Evolutionary conservation across 2,888 invertebrate genomes (phyloP).

Genomic region (Phaedon cochleariae): DNA sequence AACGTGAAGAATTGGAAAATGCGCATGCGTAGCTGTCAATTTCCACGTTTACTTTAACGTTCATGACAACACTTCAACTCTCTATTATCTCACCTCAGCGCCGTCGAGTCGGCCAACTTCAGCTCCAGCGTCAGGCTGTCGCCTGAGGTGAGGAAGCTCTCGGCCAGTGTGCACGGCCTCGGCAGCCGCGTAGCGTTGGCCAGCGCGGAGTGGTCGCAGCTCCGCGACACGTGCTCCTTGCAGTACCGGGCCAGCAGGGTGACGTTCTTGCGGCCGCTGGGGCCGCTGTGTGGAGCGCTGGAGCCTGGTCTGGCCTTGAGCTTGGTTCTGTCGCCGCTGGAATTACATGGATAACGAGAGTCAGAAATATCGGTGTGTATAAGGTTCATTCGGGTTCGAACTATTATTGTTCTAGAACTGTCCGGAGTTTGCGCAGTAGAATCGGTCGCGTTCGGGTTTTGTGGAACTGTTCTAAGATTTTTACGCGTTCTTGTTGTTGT

Average conservation of each 20-base stretch:
- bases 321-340: slow-evolving; percentile 55
- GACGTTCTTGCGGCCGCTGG: slow-evolving; percentile 67
- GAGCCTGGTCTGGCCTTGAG: slow-evolving; percentile 45
- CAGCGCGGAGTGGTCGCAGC: slow-evolving; percentile 83
- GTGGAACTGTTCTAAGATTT: too few relatives aligned
- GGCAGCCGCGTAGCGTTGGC: slow-evolving; percentile 65
- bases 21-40: too few relatives aligned
- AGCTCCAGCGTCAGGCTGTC: slow-evolving; percentile 83
- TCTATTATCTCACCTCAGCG: slow-evolving; percentile 84
- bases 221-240: slow-evolving; percentile 81
- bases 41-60: too few relatives aligned
- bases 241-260: slow-evolving; percentile 84
- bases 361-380: too few relatives aligned
- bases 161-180: slow-evolving; percentile 78
- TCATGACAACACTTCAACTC: too few relatives aligned
- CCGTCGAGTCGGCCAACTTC: slow-evolving; percentile 82
- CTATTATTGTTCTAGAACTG: too few relatives aligned
- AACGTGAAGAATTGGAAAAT: too few relatives aligned
- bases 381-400: too few relatives aligned
- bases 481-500: too few relatives aligned
- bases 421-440: too few relatives aligned
- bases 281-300: slow-evolving; percentile 17
- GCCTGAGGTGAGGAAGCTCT: slow-evolving; percentile 84
- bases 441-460: too few relatives aligned
- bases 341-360: too few relatives aligned